Evolutionary conservation across 2,888 invertebrate species (phyloP).

Genomic region (Drosophila bunnanda): DNA sequence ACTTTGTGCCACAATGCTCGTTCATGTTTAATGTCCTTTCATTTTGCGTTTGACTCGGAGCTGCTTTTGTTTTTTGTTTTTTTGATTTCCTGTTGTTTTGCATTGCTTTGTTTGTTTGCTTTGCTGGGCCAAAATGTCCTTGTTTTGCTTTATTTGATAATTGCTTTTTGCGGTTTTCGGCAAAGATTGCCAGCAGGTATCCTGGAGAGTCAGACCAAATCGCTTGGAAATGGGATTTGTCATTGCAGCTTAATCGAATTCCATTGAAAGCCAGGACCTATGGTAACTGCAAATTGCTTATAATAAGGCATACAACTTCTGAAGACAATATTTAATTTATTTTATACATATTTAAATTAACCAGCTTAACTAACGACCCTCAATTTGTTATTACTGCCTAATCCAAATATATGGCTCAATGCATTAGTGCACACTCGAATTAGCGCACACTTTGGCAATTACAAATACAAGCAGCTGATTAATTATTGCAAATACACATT

Average conservation of each 20-base stretch:
- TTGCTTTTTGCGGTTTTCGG: slow-evolving; percentile 49
- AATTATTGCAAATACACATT: slow-evolving; percentile 32
- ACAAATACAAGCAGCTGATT: slow-evolving; percentile 20
- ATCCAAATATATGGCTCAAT: slow-evolving; percentile 4
- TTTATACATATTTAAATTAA: background rate
- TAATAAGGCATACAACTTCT: background rate
- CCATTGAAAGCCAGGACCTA: background rate
- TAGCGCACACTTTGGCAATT: slow-evolving; percentile 19
- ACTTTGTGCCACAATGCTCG: slow-evolving; percentile 41
- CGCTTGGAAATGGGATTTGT: slow-evolving; percentile 10
- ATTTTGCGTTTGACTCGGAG: slow-evolving; percentile 48
- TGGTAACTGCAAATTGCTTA: background rate
- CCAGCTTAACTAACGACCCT: background rate
- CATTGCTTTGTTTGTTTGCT: slow-evolving; percentile 28
- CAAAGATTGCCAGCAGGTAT: slow-evolving; percentile 2
- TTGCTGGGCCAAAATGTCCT: slow-evolving; percentile 18
- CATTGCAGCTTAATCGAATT: background rate
- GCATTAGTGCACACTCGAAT: slow-evolving; percentile 4
- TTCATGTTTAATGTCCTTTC: slow-evolving; percentile 55
- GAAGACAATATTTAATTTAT: background rate
- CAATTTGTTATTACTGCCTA: slow-evolving; percentile 8
- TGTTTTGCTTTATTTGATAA: slow-evolving; percentile 47
- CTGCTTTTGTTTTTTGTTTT: slow-evolving; percentile 31
- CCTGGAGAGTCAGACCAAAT: background rate
- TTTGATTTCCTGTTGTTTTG: slow-evolving; percentile 33